phyloP scores from a whole-genome alignment of 2,888 invertebrate genomes.

The Psococerastis gibbosa region DNA sequence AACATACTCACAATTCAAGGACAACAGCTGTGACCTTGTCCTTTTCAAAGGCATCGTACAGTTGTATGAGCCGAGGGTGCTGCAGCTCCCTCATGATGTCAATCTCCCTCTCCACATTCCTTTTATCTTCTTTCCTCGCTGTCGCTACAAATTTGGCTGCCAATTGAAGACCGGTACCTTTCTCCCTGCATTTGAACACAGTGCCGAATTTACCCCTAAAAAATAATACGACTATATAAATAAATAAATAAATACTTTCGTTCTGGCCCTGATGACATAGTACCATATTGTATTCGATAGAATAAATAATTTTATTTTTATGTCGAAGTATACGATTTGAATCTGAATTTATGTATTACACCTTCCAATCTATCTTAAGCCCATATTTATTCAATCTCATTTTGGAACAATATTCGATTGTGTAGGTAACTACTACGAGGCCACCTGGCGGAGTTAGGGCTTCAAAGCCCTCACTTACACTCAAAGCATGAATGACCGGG shows the following conservation, averaged over 20 bases:
- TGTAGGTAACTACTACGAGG: no score
- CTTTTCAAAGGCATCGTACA: constrained; percentile 93
- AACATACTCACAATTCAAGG: constrained; percentile 78
- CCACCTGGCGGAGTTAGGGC: no score
- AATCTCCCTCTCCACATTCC: constrained; percentile 87
- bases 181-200: constrained; percentile 82
- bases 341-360: no score
- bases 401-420: no score
- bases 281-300: no score
- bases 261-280: no score
- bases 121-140: constrained; percentile 64
- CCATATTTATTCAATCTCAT: no score
- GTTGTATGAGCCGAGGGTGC: constrained; percentile 88
- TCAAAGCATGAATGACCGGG: no score
- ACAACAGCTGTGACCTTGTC: constrained; percentile 91
- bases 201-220: constrained; percentile 92
- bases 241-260: constrained; percentile 13
- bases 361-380: no score
- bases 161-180: constrained; percentile 53
- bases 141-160: constrained; percentile 89
- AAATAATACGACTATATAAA: constrained; percentile 18
- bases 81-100: constrained; percentile 90
- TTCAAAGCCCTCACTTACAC: no score
- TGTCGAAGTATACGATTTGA: no score
- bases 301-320: no score